These are phyloP conservation scores for Clusia tigrina DNA, from an alignment of 2,888 invertebrate species.

Conservation along the genomic window DNA sequence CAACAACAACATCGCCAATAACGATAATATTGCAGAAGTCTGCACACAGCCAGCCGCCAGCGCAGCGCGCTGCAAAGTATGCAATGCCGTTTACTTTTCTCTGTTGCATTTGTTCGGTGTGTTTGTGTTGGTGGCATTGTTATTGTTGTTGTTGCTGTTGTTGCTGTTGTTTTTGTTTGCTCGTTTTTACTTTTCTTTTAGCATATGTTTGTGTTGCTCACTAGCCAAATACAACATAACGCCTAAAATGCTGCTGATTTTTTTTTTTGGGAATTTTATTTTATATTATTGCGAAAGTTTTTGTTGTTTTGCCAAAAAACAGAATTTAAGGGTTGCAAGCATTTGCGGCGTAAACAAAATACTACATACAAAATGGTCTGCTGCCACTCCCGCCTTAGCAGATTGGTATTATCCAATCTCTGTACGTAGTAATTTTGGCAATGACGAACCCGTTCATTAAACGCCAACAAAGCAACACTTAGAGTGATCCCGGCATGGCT, in stretches of 20 bases:
- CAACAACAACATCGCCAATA: not conserved
- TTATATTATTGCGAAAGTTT: not conserved
- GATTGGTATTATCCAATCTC: not conserved
- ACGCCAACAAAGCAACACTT: not conserved
- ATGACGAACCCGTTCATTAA: conserved; percentile 21
- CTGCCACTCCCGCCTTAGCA: not conserved
- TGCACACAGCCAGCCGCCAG: conserved; percentile 14
- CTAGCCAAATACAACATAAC: not conserved
- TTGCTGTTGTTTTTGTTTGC: conserved; percentile 16
- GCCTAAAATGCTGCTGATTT: conserved; percentile 4
- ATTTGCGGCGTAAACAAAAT: too few relatives aligned
- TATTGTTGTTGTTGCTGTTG: too few relatives aligned
- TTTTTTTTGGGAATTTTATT: not conserved
- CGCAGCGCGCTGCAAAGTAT: conserved; percentile 16
- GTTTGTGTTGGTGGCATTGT: too few relatives aligned
- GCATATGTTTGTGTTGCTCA: not conserved
- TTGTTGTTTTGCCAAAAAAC: not conserved
- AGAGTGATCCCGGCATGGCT: not conserved
- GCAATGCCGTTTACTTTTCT: not conserved
- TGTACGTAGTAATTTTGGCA: conserved; percentile 33
- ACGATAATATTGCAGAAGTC: conserved; percentile 15
- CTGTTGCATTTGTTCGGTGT: too few relatives aligned
- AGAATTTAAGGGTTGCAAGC: not conserved
- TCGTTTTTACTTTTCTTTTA: not conserved
- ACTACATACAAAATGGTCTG: too few relatives aligned